Conservation (phyloP, 1,140 invertebrate species). For the Leptinotarsa undecemlineata region DNA sequence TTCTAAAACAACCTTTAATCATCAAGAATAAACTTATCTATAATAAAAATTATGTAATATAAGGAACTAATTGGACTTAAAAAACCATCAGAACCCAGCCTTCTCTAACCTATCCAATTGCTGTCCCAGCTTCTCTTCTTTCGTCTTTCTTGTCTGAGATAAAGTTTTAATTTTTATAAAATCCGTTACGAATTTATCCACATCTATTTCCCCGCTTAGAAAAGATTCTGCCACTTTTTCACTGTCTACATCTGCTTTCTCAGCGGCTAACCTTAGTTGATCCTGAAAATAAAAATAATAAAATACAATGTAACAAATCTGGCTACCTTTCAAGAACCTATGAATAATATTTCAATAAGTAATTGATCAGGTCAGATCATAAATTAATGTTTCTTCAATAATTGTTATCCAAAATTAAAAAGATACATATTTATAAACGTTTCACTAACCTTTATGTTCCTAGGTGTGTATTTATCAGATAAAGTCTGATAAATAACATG, state of each 20-base stretch:
- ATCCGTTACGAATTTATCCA: slow-evolving; percentile 72
- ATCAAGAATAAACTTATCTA: slow-evolving; percentile 2
- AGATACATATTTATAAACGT: neutral
- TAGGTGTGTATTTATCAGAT: slow-evolving; percentile 72
- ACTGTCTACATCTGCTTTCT: slow-evolving; percentile 72
- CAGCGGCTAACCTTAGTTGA: slow-evolving; percentile 62
- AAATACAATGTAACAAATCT: slow-evolving; percentile 11
- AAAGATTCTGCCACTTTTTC: slow-evolving; percentile 77
- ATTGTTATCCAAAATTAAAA: neutral
- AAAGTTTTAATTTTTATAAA: slow-evolving; percentile 72
- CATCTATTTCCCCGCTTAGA: slow-evolving; percentile 72
- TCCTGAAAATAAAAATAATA: slow-evolving; percentile 53
- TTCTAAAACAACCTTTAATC: neutral
- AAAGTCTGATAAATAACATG: slow-evolving; percentile 71
- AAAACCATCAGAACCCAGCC: slow-evolving; percentile 60
- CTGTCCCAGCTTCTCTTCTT: slow-evolving; percentile 75
- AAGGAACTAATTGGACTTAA: neutral
- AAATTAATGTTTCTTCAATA: neutral
- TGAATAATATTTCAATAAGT: too few species aligned
- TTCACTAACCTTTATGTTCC: slow-evolving; percentile 69
- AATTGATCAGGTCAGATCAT: too few species aligned
- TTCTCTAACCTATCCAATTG: slow-evolving; percentile 71
- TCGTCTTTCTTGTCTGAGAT: slow-evolving; percentile 72
- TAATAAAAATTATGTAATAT: neutral
- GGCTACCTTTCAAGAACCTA: too few species aligned